These are phyloP conservation scores for Drosophila ananassae DNA, from an alignment of 1,140 invertebrate species.

Conservation along the genomic window DNA sequence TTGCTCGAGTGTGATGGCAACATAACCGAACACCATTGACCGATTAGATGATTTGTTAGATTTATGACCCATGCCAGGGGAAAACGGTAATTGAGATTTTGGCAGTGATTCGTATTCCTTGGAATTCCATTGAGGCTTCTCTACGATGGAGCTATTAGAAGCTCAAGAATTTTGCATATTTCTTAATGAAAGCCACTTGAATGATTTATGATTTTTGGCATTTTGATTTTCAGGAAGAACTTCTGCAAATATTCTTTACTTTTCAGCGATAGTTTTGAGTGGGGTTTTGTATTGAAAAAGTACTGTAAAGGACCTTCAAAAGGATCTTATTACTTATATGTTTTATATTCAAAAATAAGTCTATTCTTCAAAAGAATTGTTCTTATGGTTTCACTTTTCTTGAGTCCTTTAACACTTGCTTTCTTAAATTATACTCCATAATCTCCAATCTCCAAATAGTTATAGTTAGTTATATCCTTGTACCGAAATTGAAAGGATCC, in stretches of 20 bases:
- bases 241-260: too few relatives aligned
- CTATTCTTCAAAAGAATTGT: too few relatives aligned
- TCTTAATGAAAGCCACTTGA: too few relatives aligned
- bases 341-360: too few relatives aligned
- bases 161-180: not conserved
- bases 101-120: conserved; percentile 8
- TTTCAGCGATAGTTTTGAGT: not conserved
- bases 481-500: conserved; percentile 88
- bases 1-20: conserved; percentile 28
- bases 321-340: too few relatives aligned
- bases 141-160: not conserved
- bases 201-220: not conserved
- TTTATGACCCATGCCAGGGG: conserved; percentile 42
- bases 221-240: not conserved
- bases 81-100: conserved; percentile 35
- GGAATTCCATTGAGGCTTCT: not conserved
- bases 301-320: too few relatives aligned
- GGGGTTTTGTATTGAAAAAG: not conserved
- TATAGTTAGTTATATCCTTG: not conserved
- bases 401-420: not conserved
- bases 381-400: not conserved
- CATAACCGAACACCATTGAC: conserved; percentile 23
- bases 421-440: too few relatives aligned
- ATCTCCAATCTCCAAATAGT: not conserved
- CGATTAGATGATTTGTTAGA: conserved; percentile 63